Evolutionary conservation across 2,888 invertebrate species (phyloP), one percentile per base, ranked within the genome.

Genomic region (Microdon myrmicae): DNA sequence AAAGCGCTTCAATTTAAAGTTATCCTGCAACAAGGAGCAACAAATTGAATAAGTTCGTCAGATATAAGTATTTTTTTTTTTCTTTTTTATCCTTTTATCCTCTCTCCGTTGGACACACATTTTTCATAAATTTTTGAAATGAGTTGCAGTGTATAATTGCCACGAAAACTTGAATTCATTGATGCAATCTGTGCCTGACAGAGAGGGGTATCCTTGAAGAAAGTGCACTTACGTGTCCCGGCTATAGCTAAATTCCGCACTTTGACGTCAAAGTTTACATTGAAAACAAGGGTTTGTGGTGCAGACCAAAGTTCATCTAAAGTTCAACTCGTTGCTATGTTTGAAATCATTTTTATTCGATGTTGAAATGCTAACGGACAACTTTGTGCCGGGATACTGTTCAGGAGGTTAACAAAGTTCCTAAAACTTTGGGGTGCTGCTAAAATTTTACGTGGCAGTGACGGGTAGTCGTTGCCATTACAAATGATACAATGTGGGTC

Each of bases 401-500:
- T 28, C 28, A 32, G 20, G 13, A 19, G 8, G 6, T 32, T 1
- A 4, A 16, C 16, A 43, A 48, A 29, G 26, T 47, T 47, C 23
- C 16, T 26, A 44, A 38, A 56, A 58, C 31, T 56, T 49, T 16
- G 10, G n/a, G n/a, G 22, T 20, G 13, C 34, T 44, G 53, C 23
- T 35, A 17, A 39, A 55, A 55, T 41, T 45, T 39, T 29, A 59
- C 59, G 39, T 41, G 37, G 23, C 32, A 23, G 28, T 35, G 56
- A 35, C 35, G 39, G 31, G 38, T 23, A 19, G 19, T 47, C 28
- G 48, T 14, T 29, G 35, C 31, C 22, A 35, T 58, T 53, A 64
- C 51, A 64, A 64, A 64, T 64, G 61, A 64, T 64, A 64, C 64
- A 64, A 64, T 64, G 64, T 64, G 35, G 58, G 56, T 58, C 64